Conservation (phyloP, 2,113 vertebrate genomes). For the Anthoscopus minutus region DNA sequence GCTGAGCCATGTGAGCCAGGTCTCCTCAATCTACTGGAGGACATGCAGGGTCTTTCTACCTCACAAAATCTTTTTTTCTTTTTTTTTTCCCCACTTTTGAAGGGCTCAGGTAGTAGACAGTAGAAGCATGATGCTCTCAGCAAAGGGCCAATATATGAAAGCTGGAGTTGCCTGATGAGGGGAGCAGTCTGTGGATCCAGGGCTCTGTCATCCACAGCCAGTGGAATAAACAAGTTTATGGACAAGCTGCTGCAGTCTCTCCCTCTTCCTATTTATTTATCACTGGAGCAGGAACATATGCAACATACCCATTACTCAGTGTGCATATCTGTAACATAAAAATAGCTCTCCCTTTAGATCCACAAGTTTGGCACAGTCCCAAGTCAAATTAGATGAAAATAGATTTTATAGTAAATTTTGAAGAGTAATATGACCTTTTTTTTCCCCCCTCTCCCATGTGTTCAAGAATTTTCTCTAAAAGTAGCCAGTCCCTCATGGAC, state of each 20-base stretch:
- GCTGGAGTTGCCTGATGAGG: background rate
- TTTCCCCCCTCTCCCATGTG: fast-evolving
- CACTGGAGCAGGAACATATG: background rate
- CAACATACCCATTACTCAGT: background rate
- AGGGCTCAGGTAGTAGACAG: background rate
- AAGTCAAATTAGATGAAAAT: background rate
- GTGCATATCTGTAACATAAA: fast-evolving
- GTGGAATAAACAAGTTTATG: background rate
- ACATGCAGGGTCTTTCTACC: background rate
- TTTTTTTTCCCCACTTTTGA: fast-evolving
- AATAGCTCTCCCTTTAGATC: background rate
- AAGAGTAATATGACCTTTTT: background rate
- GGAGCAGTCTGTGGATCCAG: background rate
- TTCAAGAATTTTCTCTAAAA: background rate
- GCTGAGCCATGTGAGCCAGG: fast-evolving
- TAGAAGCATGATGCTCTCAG: fast-evolving
- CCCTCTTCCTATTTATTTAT: background rate
- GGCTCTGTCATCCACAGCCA: background rate
- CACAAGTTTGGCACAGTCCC: background rate
- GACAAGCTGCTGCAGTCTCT: background rate
- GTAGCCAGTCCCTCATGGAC: background rate
- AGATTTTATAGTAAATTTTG: slow-evolving; percentile 9
- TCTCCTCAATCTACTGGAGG: background rate
- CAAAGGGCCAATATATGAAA: background rate
- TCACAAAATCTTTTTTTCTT: background rate